Conservation (phyloP, 2,797 vertebrate species). For the Hoplostethus mediterraneus region DNA sequence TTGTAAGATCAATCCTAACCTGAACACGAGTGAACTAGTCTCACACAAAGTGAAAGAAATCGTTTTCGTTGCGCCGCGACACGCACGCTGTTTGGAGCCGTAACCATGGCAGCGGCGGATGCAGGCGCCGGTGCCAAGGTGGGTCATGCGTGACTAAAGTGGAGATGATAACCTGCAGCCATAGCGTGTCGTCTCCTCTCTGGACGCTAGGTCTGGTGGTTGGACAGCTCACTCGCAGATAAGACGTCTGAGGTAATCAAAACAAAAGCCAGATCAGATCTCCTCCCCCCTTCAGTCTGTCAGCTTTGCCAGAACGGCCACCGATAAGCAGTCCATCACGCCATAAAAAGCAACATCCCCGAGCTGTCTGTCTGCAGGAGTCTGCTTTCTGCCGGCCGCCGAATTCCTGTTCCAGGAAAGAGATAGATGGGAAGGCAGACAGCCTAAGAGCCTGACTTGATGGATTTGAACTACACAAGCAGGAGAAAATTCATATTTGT, state of each 20-base stretch:
- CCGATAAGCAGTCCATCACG: conserved; percentile 81
- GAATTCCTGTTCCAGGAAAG: conserved; percentile 34
- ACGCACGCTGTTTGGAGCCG: conserved; percentile 28
- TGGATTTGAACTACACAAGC: conserved; percentile 14
- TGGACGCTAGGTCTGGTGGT: conserved; percentile 65
- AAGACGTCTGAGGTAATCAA: conserved; percentile 80
- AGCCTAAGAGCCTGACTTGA: conserved; percentile 19
- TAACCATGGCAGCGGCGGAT: conserved; percentile 53
- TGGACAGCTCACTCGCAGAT: conserved; percentile 74
- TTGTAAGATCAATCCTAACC: not conserved
- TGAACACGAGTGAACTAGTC: conserved; percentile 2
- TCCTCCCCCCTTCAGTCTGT: conserved; percentile 71
- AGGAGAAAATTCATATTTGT: not conserved
- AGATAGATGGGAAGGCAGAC: conserved; percentile 19
- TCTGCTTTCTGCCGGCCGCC: conserved; percentile 25
- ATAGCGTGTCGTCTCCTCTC: conserved; percentile 74
- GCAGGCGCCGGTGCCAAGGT: conserved; percentile 50
- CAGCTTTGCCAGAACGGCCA: conserved; percentile 73
- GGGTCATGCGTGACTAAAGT: conserved; percentile 65
- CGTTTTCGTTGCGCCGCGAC: not conserved
- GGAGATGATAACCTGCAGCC: conserved; percentile 75
- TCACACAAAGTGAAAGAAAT: not conserved
- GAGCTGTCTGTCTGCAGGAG: conserved; percentile 48
- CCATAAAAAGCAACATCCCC: conserved; percentile 61
- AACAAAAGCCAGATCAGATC: conserved; percentile 79